A percentile compares a stretch with the other conserved stretches of the same genome.
Conservation (phyloP, 2,113 vertebrate species). For the Callocephalon fimbriatum region DNA sequence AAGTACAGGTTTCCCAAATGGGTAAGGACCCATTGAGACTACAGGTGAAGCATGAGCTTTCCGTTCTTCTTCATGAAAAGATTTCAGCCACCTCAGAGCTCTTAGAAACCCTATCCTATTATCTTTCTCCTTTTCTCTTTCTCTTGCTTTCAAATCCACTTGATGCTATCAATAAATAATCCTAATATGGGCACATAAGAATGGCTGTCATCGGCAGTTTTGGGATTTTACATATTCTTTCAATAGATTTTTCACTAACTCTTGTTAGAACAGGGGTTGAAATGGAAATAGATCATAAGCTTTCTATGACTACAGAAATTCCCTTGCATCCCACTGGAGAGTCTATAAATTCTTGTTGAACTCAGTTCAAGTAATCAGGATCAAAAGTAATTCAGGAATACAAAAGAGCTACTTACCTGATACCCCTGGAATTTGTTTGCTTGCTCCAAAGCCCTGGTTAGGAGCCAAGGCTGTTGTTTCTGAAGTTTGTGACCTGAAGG, state of each 20-base stretch:
- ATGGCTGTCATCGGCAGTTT: neutral
- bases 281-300: neutral
- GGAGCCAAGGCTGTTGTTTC: neutral
- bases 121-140: neutral
- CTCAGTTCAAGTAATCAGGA: neutral
- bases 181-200: neutral
- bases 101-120: neutral
- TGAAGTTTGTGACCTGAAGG: neutral
- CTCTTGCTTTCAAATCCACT: neutral
- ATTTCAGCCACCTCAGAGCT: neutral
- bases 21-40: neutral
- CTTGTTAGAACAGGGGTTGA: neutral
- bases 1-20: neutral
- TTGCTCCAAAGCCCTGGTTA: neutral
- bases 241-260: neutral
- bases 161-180: neutral
- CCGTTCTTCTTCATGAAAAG: neutral
- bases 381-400: neutral
- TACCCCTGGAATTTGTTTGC: neutral
- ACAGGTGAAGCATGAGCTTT: neutral
- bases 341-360: neutral
- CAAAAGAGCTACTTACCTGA: neutral
- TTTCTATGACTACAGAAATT: neutral
- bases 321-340: accelerated
- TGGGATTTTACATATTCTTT: neutral